These are phyloP conservation scores for Gadus macrocephalus DNA, from an alignment of 2,113 vertebrate genomes.

Conservation along the genomic window DNA sequence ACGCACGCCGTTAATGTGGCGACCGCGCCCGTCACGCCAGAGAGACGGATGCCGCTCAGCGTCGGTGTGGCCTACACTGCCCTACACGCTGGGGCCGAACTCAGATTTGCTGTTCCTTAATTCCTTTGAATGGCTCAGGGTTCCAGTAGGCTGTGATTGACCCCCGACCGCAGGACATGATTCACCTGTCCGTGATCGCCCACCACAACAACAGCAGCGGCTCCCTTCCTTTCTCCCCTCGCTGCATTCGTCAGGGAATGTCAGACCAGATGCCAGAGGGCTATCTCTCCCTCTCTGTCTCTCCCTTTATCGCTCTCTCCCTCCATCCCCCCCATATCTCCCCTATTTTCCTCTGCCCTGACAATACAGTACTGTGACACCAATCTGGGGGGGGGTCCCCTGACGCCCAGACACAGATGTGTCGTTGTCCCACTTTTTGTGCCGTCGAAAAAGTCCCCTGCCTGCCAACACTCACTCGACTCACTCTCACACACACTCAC, in stretches of 20 bases:
- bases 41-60: too few species aligned
- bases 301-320: conserved; percentile 15
- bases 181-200: conserved; percentile 31
- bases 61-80: too few species aligned
- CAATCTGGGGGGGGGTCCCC: conserved; percentile 63
- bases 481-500: conserved; percentile 46
- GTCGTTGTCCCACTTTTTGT: conserved; percentile 73
- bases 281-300: conserved; percentile 12
- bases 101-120: too few species aligned
- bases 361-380: conserved; percentile 75
- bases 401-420: conserved; percentile 70
- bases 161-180: neutral
- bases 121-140: too few species aligned
- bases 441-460: conserved; percentile 45
- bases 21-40: too few species aligned
- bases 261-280: conserved; percentile 46
- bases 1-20: too few species aligned
- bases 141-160: neutral
- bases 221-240: neutral
- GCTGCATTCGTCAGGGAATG: conserved; percentile 39
- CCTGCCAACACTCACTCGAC: conserved; percentile 54
- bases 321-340: conserved; percentile 33
- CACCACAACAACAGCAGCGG: neutral
- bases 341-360: conserved; percentile 50
- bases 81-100: too few species aligned